Evolutionary conservation across 2,797 vertebrate species (phyloP).

Genomic region (Psittacula echo): DNA sequence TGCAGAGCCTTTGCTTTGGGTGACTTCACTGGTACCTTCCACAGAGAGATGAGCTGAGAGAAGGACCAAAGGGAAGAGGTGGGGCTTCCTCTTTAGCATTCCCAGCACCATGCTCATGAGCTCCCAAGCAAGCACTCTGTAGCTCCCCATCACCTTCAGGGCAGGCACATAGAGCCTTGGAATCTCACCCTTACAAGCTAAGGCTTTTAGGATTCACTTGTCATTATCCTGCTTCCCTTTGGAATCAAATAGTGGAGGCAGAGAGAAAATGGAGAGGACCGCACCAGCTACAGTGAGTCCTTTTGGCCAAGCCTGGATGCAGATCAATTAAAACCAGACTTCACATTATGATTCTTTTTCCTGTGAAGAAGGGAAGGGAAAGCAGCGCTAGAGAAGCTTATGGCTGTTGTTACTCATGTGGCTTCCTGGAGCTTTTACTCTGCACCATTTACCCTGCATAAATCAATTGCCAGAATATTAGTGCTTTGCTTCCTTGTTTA

Average conservation of each 20-base stretch:
- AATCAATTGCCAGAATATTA: constrained; percentile 67
- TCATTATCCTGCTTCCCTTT: no score
- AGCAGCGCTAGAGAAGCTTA: background rate
- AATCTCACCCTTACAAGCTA: background rate
- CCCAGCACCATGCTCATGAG: accelerated
- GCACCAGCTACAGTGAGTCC: background rate
- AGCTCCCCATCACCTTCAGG: background rate
- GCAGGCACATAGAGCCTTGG: accelerated
- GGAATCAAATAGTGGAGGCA: accelerated
- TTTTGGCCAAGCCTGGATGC: background rate
- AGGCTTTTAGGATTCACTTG: background rate
- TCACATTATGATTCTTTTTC: background rate
- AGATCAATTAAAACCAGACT: background rate
- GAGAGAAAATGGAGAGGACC: background rate
- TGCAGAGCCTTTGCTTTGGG: accelerated
- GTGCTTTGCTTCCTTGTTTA: constrained; percentile 61
- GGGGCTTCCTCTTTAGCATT: background rate
- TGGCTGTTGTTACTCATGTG: background rate
- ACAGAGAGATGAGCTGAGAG: background rate
- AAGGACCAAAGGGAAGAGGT: background rate
- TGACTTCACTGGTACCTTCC: background rate
- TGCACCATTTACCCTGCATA: constrained; percentile 58
- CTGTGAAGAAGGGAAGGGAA: background rate
- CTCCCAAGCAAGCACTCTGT: background rate
- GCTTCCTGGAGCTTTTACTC: constrained; percentile 39